A percentile compares a stretch with the other conserved stretches of the same genome.
phyloP scores from a whole-genome alignment of 2,888 invertebrate genomes.

The Cataglyphis rosenhaueri region DNA sequence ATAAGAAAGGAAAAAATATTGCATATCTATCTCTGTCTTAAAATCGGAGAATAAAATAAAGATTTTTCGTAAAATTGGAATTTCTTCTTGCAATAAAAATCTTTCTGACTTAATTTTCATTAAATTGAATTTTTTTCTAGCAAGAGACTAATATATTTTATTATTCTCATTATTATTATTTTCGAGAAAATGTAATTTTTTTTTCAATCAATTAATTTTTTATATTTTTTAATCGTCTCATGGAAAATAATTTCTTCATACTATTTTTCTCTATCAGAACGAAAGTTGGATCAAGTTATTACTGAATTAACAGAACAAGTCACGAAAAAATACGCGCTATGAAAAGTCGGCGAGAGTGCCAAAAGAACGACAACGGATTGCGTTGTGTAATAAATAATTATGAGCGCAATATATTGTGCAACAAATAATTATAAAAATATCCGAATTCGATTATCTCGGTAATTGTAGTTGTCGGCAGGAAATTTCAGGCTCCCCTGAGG shows the following conservation, averaged over 20 bases:
- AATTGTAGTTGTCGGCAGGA: constrained; percentile 27
- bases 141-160: background rate
- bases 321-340: background rate
- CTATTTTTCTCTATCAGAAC: background rate
- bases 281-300: background rate
- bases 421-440: constrained; percentile 28
- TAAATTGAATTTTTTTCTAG: background rate
- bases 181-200: background rate
- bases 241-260: background rate
- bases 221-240: background rate
- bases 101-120: background rate
- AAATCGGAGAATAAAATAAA: background rate
- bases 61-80: background rate
- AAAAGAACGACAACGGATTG: background rate
- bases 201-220: background rate
- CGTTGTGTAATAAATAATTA: constrained; percentile 35
- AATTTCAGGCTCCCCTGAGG: background rate
- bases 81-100: background rate
- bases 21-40: background rate
- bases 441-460: constrained; percentile 44
- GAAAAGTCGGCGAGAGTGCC: background rate
- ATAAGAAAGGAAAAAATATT: background rate
- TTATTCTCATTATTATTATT: background rate
- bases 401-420: background rate
- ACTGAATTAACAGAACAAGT: constrained; percentile 26